phyloP scores from a whole-genome alignment of 2,113 vertebrate genomes.

The Sterrhoptilus dennistouni region DNA sequence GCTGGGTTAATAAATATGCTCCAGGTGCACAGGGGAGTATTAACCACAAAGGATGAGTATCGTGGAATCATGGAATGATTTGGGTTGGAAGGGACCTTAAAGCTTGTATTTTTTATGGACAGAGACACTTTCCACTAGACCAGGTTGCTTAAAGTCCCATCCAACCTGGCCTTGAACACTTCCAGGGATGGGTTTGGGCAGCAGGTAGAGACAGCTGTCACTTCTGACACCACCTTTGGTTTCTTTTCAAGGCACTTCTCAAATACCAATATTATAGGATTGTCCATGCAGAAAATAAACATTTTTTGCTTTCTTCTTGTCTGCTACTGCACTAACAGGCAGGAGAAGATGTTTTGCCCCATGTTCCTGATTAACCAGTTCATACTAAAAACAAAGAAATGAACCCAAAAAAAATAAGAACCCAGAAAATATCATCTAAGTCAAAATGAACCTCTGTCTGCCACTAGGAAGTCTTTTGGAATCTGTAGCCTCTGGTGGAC shows the following conservation, averaged over 20 bases:
- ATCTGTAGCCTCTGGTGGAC: background rate
- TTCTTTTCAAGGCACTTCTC: background rate
- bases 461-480: background rate
- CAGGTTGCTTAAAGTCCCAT: background rate
- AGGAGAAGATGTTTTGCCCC: background rate
- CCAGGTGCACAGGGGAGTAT: background rate
- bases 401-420: background rate
- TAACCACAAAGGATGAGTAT: background rate
- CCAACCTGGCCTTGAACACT: background rate
- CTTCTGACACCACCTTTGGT: background rate
- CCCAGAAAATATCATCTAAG: background rate
- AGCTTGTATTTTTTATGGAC: background rate
- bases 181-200: background rate
- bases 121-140: background rate
- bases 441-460: background rate
- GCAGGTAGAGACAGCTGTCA: background rate
- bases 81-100: background rate
- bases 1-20: background rate
- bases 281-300: background rate
- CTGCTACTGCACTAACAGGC: background rate
- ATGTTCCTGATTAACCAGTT: background rate
- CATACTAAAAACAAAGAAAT: background rate
- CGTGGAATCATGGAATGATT: background rate
- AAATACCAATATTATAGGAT: rapidly evolving
- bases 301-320: background rate